Conservation (phyloP, 2,113 vertebrate species). For the Lycocorax pyrrhopterus region DNA sequence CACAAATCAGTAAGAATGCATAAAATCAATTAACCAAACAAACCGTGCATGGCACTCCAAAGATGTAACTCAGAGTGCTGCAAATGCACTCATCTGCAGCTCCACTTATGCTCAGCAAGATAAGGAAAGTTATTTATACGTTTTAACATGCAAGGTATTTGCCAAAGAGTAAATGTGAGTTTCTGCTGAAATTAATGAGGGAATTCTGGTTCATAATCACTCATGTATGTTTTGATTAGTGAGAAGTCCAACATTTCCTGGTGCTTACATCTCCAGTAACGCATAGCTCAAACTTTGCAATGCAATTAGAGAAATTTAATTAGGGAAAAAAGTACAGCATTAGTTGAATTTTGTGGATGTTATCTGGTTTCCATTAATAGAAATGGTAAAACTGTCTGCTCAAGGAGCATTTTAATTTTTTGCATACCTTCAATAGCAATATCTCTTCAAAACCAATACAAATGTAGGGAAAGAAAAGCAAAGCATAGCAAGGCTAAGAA, state of each 20-base stretch:
- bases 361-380: background rate
- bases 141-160: conserved; percentile 12
- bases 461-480: background rate
- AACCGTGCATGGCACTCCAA: background rate
- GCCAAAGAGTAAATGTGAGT: background rate
- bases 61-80: conserved; percentile 23
- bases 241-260: conserved; percentile 13
- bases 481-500: background rate
- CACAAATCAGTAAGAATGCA: conserved; percentile 32
- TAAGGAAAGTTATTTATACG: background rate
- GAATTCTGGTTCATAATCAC: conserved; percentile 8
- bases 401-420: background rate
- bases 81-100: background rate
- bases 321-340: background rate
- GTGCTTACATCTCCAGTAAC: background rate
- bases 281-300: background rate
- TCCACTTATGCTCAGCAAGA: conserved; percentile 8
- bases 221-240: conserved; percentile 26
- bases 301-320: conserved; percentile 17
- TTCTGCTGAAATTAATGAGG: conserved; percentile 29
- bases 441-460: background rate
- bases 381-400: background rate
- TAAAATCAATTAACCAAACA: conserved; percentile 68
- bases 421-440: background rate
- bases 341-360: background rate